Base-by-base conservation (phyloP, 1,140 invertebrate genomes). In the Drosophila elegans region DNA sequence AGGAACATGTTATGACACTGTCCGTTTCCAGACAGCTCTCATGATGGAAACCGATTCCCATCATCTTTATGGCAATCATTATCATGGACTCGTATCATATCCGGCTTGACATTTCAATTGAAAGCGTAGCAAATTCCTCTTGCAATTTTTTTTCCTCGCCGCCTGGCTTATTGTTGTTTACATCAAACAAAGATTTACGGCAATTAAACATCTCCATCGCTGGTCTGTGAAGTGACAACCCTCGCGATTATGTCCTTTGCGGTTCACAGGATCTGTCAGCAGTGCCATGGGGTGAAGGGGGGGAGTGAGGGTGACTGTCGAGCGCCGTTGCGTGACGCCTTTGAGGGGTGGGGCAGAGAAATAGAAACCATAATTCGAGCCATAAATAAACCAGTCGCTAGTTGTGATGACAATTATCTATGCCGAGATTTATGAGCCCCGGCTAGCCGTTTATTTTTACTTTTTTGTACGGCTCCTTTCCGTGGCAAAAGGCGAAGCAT, bases 141-240 rank as follows among this genome's bases (percentile, higher is more conserved):
- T 51, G 54, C 42, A 59, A 53, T 74, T 64, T 42, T 42, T 29
- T 48, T 32, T 55, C 5, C 25, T 32, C 3, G 9, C 32, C 25
- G 39, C 13, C 53, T 39, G 63, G 63, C 80, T 80, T 74, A 80
- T 73, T 86, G 80, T 86, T 91, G 81, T 91, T 91, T 91, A 91
- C 79, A 90, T 81, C 82, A 88, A 91, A 91, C 90, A 91, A 77
- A 91, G 85, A 92, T 92, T 91, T 90, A 92, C 91, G 91, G 88
- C 91, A 92, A 92, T 92, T 92, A 92, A 91, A 79, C 90, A 83
- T 71, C 64, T 80, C 53, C 57, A 44, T 62, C 25, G 62, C 64
- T 81, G 73, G 72, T 66, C 41, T 56, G 27, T 51, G 45, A 73
- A 72, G 76, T 80, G 84, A 83, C 84, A 88, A 88, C 84, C 84